Conservation (phyloP, 2,797 vertebrate genomes). For the Bradypodion pumilum region DNA sequence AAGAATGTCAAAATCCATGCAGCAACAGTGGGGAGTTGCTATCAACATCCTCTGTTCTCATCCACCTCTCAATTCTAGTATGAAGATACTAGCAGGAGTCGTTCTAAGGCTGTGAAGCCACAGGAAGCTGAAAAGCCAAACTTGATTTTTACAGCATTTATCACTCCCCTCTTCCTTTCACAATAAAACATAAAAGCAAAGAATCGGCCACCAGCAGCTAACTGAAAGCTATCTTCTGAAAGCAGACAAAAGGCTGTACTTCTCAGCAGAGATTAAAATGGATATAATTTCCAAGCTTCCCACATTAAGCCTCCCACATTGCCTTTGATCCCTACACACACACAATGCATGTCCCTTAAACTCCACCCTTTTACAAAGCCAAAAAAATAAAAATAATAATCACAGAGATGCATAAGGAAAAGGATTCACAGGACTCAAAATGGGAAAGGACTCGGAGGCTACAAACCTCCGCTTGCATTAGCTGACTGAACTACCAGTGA, state of each 20-base stretch:
- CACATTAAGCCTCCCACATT: background rate
- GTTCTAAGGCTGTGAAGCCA: background rate
- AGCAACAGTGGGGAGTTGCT: background rate
- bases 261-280: background rate
- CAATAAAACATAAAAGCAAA: background rate
- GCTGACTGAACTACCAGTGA: background rate
- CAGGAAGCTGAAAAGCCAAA: background rate
- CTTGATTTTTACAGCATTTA: background rate
- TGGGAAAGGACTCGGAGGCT: background rate
- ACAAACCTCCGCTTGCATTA: background rate
- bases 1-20: background rate
- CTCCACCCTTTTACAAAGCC: background rate
- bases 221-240: background rate
- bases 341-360: background rate
- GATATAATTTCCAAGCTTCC: background rate
- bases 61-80: background rate
- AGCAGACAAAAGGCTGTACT: background rate
- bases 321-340: background rate
- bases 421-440: background rate
- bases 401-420: background rate
- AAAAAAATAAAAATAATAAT: background rate
- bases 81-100: background rate
- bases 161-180: too few species aligned
- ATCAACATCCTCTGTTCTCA: background rate
- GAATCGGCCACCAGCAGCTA: background rate